Base-by-base conservation (phyloP, 1,140 invertebrate species). In the Pseudobourletiella spinata region DNA sequence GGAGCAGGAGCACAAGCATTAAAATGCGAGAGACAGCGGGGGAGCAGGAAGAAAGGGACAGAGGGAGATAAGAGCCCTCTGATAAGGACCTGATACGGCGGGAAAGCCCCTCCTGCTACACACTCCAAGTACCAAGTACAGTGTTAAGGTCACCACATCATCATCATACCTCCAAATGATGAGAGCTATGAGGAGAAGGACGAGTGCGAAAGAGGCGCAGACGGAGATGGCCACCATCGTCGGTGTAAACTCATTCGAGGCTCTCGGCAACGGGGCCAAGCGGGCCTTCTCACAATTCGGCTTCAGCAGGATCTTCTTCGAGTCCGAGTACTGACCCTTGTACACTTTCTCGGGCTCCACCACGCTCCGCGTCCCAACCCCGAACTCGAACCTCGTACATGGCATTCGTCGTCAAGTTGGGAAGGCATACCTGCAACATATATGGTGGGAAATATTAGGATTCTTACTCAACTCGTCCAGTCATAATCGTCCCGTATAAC, bases 101-200 rank as follows among this genome's bases (percentile, higher is more conserved):
- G n/a, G n/a, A n/a, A n/a, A n/a, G n/a, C n/a, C n/a, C n/a, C n/a
- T n/a, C n/a, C n/a, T n/a, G n/a, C n/a, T n/a, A n/a, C n/a, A n/a
- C n/a, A n/a, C n/a, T n/a, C n/a, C n/a, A n/a, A n/a, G n/a, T n/a
- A n/a, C n/a, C n/a, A n/a, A n/a, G n/a, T n/a, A n/a, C n/a, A n/a
- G n/a, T n/a, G n/a, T n/a, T n/a, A n/a, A n/a, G n/a, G n/a, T n/a
- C n/a, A n/a, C n/a, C n/a, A n/a, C n/a, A n/a, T n/a, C n/a, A n/a
- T n/a, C n/a, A n/a, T n/a, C n/a, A 24, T 44, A 87, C 86, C 85
- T 85, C 86, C 87, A 89, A 26, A 89, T 74, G 59, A 88, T 76
- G 73, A 88, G 82, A 52, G 83, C 83, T 70, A 83, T 78, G 51
- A 87, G 80, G 58, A 84, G 81, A 56, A 89, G 76, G 70, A 87